A percentile compares a stretch with the other conserved stretches of the same genome.
Evolutionary conservation across 1,140 invertebrate species (phyloP).

Genomic region (Drosophila parabipectinata): DNA sequence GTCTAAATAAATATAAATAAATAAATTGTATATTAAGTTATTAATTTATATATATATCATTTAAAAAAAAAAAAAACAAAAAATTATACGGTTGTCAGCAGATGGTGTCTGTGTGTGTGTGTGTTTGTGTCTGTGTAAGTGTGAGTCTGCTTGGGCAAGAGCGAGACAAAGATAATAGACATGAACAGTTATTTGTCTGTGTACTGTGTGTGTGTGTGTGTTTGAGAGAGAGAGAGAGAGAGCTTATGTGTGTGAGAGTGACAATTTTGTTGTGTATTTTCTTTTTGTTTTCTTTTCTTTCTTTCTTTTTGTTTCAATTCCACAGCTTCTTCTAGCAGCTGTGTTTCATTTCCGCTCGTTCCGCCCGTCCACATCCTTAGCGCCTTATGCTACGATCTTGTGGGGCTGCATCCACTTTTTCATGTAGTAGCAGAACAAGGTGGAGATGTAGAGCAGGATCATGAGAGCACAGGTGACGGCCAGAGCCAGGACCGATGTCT

Average conservation of each 20-base stretch:
- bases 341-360: slow-evolving; percentile 25
- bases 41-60: slow-evolving; percentile 54
- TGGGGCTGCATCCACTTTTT: slow-evolving; percentile 94
- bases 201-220: slow-evolving; percentile 26
- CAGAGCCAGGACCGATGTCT: slow-evolving; percentile 93
- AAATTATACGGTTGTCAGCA: slow-evolving; percentile 77
- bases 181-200: background rate
- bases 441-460: slow-evolving; percentile 94
- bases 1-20: slow-evolving; percentile 81
- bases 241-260: slow-evolving; percentile 47
- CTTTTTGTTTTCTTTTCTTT: slow-evolving; percentile 72
- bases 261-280: slow-evolving; percentile 68
- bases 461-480: slow-evolving; percentile 95
- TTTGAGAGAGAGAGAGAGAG: slow-evolving; percentile 23
- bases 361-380: slow-evolving; percentile 1
- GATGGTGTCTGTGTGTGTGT: slow-evolving; percentile 22
- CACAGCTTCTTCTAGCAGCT: slow-evolving; percentile 3
- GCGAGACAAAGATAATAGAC: slow-evolving; percentile 2
- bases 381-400: slow-evolving; percentile 89
- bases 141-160: slow-evolving; percentile 37
- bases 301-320: slow-evolving; percentile 5
- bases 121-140: background rate
- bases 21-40: slow-evolving; percentile 79
- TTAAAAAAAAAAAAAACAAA: slow-evolving; percentile 77
- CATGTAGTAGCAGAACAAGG: slow-evolving; percentile 95